Percentiles rank a stretch among this genome's conserved stretches.
Conservation (phyloP, 2,888 invertebrate genomes). For the Drosophila dives region DNA sequence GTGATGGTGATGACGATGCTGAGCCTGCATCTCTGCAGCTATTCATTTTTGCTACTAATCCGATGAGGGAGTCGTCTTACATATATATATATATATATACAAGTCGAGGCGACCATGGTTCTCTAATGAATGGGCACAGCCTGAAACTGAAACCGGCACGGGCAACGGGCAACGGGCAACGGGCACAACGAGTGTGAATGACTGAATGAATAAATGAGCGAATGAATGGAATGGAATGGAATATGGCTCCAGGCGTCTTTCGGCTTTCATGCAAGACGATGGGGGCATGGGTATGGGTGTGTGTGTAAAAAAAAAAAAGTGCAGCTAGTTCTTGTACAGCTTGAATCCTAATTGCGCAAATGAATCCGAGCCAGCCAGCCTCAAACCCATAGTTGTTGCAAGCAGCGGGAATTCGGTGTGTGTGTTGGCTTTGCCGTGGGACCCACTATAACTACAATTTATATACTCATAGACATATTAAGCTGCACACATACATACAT, state of each 20-base stretch:
- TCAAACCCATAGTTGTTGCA: slow-evolving; percentile 20
- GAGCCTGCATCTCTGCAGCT: slow-evolving; percentile 37
- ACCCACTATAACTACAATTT: slow-evolving; percentile 1
- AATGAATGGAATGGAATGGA: slow-evolving; percentile 36
- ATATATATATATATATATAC: slow-evolving; percentile 30
- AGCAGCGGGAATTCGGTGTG: slow-evolving; percentile 34
- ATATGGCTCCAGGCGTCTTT: slow-evolving; percentile 42
- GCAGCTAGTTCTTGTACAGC: slow-evolving; percentile 57
- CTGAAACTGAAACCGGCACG: slow-evolving; percentile 46
- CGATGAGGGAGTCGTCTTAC: slow-evolving; percentile 67
- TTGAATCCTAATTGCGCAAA: slow-evolving; percentile 64
- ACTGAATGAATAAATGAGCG: slow-evolving; percentile 36
- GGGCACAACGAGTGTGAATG: slow-evolving; percentile 53
- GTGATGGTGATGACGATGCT: not conserved
- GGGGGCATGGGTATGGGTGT: slow-evolving; percentile 22
- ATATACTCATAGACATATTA: slow-evolving; percentile 1
- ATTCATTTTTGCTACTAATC: slow-evolving; percentile 72
- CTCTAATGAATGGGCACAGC: slow-evolving; percentile 63
- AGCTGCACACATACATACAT: not conserved
- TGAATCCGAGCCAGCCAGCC: slow-evolving; percentile 43
- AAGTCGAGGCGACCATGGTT: slow-evolving; percentile 49
- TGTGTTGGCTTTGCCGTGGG: slow-evolving; percentile 16
- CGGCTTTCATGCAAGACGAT: slow-evolving; percentile 46
- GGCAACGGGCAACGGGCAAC: slow-evolving; percentile 35
- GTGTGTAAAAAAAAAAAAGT: slow-evolving; percentile 53